Conservation (phyloP, 1,140 invertebrate genomes). For the Neodiprion lecontei region DNA sequence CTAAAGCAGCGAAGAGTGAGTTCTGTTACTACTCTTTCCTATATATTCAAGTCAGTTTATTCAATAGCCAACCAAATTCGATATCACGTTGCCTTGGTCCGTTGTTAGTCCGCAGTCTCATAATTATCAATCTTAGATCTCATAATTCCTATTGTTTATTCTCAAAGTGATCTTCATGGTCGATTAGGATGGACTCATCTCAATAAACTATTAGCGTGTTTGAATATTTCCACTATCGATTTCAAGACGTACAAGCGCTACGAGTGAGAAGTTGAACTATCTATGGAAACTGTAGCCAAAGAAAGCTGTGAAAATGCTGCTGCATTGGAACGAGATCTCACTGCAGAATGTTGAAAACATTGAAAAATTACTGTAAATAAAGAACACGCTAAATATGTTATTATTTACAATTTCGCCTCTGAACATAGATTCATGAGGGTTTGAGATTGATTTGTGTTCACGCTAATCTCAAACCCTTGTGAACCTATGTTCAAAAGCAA, state of each 20-base stretch:
- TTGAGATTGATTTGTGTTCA: no score
- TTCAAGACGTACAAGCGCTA: slow-evolving; percentile 20
- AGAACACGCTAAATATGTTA: background rate
- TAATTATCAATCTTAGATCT: no score
- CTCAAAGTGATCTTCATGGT: slow-evolving; percentile 14
- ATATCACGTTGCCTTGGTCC: background rate
- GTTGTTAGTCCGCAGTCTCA: background rate
- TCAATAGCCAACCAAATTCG: background rate
- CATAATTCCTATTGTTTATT: background rate
- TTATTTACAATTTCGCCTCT: no score
- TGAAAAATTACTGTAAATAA: slow-evolving; percentile 12
- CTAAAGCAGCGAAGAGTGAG: slow-evolving; percentile 17
- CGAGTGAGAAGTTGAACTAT: slow-evolving; percentile 19
- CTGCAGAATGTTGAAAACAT: slow-evolving; percentile 16
- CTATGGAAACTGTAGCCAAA: slow-evolving; percentile 16
- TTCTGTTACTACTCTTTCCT: slow-evolving; percentile 1
- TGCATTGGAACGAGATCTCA: slow-evolving; percentile 15
- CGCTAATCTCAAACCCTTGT: background rate
- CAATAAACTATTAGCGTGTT: slow-evolving; percentile 23
- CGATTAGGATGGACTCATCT: slow-evolving; percentile 22
- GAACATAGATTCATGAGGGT: no score
- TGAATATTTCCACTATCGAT: slow-evolving; percentile 19
- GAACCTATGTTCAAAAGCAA: background rate
- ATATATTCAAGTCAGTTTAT: background rate
- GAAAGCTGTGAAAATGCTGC: slow-evolving; percentile 22